These are phyloP conservation scores for Kryptolebias ocellatus DNA, from an alignment of 2,797 vertebrate genomes.

Conservation along the genomic window DNA sequence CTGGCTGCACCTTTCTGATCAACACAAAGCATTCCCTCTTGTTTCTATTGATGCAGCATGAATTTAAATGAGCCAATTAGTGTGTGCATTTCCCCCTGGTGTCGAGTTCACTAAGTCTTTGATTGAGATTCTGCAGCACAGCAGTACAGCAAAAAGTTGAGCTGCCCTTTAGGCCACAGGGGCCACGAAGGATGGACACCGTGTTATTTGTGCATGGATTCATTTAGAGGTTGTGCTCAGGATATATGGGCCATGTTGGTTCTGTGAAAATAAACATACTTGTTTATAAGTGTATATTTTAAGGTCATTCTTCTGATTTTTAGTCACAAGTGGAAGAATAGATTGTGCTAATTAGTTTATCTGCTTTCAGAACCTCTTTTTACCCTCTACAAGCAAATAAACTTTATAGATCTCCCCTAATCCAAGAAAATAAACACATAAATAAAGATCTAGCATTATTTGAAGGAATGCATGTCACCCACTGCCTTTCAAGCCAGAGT, in stretches of 20 bases:
- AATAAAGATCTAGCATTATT: too few species aligned
- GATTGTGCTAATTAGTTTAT: neutral
- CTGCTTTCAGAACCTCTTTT: neutral
- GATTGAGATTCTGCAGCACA: conserved; percentile 64
- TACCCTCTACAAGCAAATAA: too few species aligned
- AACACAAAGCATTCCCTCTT: conserved; percentile 72
- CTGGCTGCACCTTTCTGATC: conserved; percentile 81
- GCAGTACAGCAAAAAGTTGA: conserved; percentile 51
- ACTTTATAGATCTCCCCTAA: too few species aligned
- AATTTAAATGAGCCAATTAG: conserved; percentile 83
- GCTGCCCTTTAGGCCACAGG: conserved; percentile 34
- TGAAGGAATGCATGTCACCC: too few species aligned
- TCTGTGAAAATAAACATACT: neutral
- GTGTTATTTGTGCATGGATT: conserved; percentile 6
- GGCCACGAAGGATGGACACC: neutral
- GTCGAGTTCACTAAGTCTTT: conserved; percentile 62
- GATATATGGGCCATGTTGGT: neutral
- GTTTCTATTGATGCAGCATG: conserved; percentile 66
- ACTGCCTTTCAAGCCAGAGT: too few species aligned
- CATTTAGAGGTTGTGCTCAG: neutral
- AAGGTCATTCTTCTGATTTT: neutral
- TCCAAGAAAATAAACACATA: too few species aligned
- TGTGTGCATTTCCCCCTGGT: conserved; percentile 57
- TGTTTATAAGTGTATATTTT: neutral
- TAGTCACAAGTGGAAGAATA: neutral